phyloP scores from a whole-genome alignment of 1,140 invertebrate species.

The Thaumetopoea pityocampa region DNA sequence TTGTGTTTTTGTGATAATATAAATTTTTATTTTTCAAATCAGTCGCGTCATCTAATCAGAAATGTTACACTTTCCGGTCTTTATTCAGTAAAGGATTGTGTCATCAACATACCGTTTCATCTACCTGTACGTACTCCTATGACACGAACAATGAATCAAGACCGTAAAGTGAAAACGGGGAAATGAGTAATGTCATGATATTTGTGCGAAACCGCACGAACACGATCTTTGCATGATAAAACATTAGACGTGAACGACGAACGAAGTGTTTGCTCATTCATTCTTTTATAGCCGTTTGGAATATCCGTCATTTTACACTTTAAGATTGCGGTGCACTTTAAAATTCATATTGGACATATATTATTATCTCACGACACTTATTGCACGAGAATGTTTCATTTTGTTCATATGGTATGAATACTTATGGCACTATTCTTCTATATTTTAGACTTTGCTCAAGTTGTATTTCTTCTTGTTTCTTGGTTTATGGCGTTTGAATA shows the following conservation, averaged over 20 bases:
- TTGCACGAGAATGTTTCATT: slow-evolving; percentile 1
- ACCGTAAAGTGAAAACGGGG: slow-evolving; percentile 6
- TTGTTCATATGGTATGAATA: too few species aligned
- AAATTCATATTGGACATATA: slow-evolving; percentile 15
- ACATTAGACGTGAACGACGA: slow-evolving; percentile 46
- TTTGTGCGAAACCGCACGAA: slow-evolving; percentile 14
- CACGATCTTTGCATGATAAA: slow-evolving; percentile 22
- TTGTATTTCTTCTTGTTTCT: too few species aligned
- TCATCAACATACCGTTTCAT: too few species aligned
- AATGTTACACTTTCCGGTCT: slow-evolving; percentile 14
- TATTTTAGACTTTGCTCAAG: too few species aligned
- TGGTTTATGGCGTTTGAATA: too few species aligned
- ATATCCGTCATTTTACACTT: slow-evolving; percentile 11
- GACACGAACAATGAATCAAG: slow-evolving; percentile 8
- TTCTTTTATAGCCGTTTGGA: slow-evolving; percentile 27
- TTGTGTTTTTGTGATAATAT: too few species aligned
- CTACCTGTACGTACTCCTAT: too few species aligned
- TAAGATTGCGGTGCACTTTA: slow-evolving; percentile 19
- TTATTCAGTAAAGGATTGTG: too few species aligned
- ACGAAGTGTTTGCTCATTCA: slow-evolving; percentile 60
- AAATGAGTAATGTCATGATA: slow-evolving; percentile 9
- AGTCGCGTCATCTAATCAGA: not conserved
- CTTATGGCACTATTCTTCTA: too few species aligned
- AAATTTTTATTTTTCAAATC: not conserved
- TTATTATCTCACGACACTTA: slow-evolving; percentile 7